Conservation (phyloP, 2,113 vertebrate genomes). For the Sylvicapra grimmia region DNA sequence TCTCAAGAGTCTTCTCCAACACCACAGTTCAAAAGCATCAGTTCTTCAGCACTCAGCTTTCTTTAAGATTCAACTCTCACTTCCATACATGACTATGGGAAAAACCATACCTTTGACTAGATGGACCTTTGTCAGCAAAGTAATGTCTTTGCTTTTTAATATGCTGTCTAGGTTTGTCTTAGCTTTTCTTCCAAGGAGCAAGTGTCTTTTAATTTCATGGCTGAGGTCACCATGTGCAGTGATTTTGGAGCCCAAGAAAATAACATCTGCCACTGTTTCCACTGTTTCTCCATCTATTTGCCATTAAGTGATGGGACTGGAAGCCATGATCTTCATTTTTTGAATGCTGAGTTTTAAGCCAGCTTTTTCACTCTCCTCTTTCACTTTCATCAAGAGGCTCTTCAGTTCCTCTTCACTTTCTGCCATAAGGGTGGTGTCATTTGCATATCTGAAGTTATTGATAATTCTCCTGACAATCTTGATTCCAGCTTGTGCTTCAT, state of each 20-base stretch:
- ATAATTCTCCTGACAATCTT: background rate
- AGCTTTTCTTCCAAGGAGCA: background rate
- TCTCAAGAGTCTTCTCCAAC: too few relatives aligned
- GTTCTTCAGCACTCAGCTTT: too few relatives aligned
- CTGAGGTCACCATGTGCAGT: accelerated
- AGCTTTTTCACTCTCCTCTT: background rate
- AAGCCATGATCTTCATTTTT: background rate
- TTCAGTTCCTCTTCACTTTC: background rate
- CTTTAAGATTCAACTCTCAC: too few relatives aligned
- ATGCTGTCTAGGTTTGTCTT: background rate
- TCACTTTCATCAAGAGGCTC: background rate
- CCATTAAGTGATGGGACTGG: background rate
- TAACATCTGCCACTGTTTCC: background rate
- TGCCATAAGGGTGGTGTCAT: background rate
- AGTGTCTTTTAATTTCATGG: background rate
- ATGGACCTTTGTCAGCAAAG: too few relatives aligned
- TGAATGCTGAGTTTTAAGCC: background rate
- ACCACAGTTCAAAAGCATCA: too few relatives aligned
- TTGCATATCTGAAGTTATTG: background rate
- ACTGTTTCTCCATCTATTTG: background rate
- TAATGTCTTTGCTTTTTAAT: too few relatives aligned
- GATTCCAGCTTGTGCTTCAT: background rate
- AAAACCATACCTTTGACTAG: too few relatives aligned
- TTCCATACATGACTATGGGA: too few relatives aligned
- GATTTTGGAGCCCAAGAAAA: background rate